Conservation (phyloP, 2,888 invertebrate genomes). For the Nephrotoma guestfalica region DNA sequence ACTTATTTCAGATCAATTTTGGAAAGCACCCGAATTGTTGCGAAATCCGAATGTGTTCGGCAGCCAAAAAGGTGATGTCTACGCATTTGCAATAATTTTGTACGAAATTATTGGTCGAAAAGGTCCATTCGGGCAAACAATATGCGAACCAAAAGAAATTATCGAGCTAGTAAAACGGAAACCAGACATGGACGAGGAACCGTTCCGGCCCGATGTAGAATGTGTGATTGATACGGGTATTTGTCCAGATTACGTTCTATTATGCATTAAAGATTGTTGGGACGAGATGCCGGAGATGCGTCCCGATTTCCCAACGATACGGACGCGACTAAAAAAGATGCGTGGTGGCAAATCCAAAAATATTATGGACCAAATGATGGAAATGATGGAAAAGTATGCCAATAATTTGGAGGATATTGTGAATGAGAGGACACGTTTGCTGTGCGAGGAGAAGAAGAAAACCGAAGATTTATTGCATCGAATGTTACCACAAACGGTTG, state of each 20-base stretch:
- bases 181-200: slow-evolving; percentile 49
- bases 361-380: slow-evolving; percentile 96
- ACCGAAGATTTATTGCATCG: slow-evolving; percentile 84
- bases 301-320: slow-evolving; percentile 72
- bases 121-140: slow-evolving; percentile 73
- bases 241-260: slow-evolving; percentile 66
- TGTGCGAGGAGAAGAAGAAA: slow-evolving; percentile 86
- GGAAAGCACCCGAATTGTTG: slow-evolving; percentile 91
- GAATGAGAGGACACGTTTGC: slow-evolving; percentile 73
- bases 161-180: slow-evolving; percentile 64
- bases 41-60: slow-evolving; percentile 60
- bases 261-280: slow-evolving; percentile 83
- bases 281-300: slow-evolving; percentile 65
- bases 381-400: slow-evolving; percentile 94
- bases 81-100: slow-evolving; percentile 90
- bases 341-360: slow-evolving; percentile 73
- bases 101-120: slow-evolving; percentile 85
- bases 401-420: slow-evolving; percentile 91
- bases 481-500: slow-evolving; percentile 91
- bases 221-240: slow-evolving; percentile 54
- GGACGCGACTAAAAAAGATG: slow-evolving; percentile 73
- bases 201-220: slow-evolving; percentile 66
- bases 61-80: slow-evolving; percentile 85
- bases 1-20: slow-evolving; percentile 57
- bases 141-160: slow-evolving; percentile 81